Base-by-base conservation (phyloP, 2,888 invertebrate species). In the Willowsia nigromaculata region DNA sequence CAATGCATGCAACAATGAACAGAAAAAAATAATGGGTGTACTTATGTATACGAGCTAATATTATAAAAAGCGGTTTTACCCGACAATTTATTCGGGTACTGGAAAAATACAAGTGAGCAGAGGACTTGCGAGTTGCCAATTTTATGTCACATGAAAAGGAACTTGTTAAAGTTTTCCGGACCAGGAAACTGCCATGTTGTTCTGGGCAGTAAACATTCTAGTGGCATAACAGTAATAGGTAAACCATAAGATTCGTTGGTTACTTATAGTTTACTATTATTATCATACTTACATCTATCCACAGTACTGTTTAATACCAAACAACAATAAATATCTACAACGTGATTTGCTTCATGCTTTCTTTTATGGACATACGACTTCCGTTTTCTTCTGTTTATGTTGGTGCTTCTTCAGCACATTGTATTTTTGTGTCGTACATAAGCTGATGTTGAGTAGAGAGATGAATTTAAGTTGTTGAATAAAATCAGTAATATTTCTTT, bases 101-200 rank as follows among this genome's bases (percentile, higher is more conserved):
- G 4, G 15, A 3, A 13, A 7, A 33, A 18, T 1, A 62, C 30
- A 65, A 65, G 9, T 59, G 59, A 59, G 27, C 25, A 22, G 13
- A 71, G 50, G 27, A 27, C 47, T 74, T 82, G 81, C 83, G 27
- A 27, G 27, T 74, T 82, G 81, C 83, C 65, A 83, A 83, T 68
- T 68, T 68, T 83, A 37, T 83, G 83, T 83, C 83, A 68, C 83
- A 83, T 68, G 68, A 71, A 83, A 22, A 50, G 59, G 33, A 83
- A 83, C 83, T 65, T 83, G 83, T 83, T 83, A 83, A 83, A 83
- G 50, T 83, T 68, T 68, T 83, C 83, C 68, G 50, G 83, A 50
- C 68, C 83, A 83, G 71, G 68, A 83, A 68, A 83, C 68, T 71
- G 59, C 59, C 27, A 65, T 82, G 82, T 62, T 82, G 43, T 68